Evolutionary conservation across 1,140 invertebrate genomes (phyloP), one percentile per base, ranked within the genome.

Genomic region (Elymnias hypermnestra): DNA sequence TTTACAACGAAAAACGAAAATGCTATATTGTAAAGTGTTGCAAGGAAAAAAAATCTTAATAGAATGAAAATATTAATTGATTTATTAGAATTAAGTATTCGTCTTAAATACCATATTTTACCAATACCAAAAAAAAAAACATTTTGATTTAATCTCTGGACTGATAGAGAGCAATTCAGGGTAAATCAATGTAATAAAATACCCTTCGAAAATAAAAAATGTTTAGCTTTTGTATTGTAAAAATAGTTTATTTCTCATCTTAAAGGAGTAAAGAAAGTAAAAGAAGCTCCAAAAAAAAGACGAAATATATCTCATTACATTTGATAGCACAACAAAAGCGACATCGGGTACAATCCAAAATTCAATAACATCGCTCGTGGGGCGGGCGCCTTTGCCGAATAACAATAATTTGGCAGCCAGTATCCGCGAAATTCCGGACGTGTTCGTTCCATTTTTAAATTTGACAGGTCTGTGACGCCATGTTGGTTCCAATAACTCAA

Each of bases 371-470:
- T 58, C 52, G 63, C 51, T 51, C 57, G 45, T 53, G 57, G 41
- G 58, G 59, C 47, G 65, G 49, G 58, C 51, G 71, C 63, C 63
- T 64, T 64, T 53, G 62, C 41, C 67, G 72, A 84, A 83, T 83
- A 83, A 77, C 71, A 84, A 83, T 81, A 77, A 83, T 81, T 83
- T 81, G 76, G 72, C 74, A 75, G 63, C 65, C 65, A 67, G 59
- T 64, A 72, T 77, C 69, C 73, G 72, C 61, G 62, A 43, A 81
- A 79, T 78, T 74, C 76, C 68, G 68, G 70, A 75, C 67, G 68
- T 72, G 64, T 76, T 70, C 69, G 63, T 73, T 79, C 70, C 70
- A 77, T 81, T 83, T 84, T 84, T 82, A 83, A 84, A 84, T 76
- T 82, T 83, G 77, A 81, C 74, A 83, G 71, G 53, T 71, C 72